Evolutionary conservation across 2,797 vertebrate genomes (phyloP), one percentile per base, ranked within the genome.

Genomic region (Pangasius djambal): DNA sequence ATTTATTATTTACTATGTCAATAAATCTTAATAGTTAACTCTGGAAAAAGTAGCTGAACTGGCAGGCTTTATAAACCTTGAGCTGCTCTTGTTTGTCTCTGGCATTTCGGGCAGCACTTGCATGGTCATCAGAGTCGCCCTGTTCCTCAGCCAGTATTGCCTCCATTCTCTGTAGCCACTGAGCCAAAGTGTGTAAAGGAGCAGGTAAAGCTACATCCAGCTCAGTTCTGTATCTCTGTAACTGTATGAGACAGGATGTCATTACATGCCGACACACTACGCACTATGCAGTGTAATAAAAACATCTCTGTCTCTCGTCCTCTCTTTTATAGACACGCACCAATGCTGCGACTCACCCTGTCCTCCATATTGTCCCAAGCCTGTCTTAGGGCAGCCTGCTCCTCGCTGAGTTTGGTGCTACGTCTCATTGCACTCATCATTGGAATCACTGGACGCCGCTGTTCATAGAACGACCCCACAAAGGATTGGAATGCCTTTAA

Each of bases 121-220:
- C 92, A 0, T 95, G 96, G 88, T 96, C 94, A 91, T 94, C 94
- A 20, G 89, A 91, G 77, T 91, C 79, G 0, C 93, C 93, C 59
- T 93, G 90, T 2, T 95, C 95, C 44, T 96, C 95, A 13, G 92
- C 92, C 0, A 96, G 91, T 20, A 96, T 92, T 18, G 75, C 90
- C 92, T 98, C 97, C 0, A 96, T 90, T 65, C 94, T 94, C 91
- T 95, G 96, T 31, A 98, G 96, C 97, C 97, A 98, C 37, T 28
- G 89, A 63, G 96, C 95, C 0, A 95, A 92, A 0, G 92, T 92
- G 61, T 91, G 91, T 89, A 98, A 94, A 59, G 97, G 97, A 20
- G 94, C 90, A 6, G 98, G 97, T 89, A 98, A 93, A 92, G 92
- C 93, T 34, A 72, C 85, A 88, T 98, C 96, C 93, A 98, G 94